Evolutionary conservation across 2,113 vertebrate species (phyloP).

Genomic region (Meleagris gallopavo): DNA sequence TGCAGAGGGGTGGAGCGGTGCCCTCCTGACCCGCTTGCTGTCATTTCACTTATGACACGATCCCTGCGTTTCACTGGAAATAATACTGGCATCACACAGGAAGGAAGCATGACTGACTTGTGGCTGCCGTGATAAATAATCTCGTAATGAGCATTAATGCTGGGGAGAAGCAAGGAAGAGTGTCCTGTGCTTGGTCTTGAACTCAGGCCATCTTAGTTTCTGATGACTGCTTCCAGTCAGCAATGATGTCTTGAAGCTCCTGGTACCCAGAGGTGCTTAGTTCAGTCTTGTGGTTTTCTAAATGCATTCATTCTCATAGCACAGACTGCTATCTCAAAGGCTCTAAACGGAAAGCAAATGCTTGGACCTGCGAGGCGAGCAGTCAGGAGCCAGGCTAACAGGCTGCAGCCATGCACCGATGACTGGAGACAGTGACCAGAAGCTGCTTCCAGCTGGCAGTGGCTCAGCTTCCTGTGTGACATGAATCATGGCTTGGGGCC

Average conservation of each 20-base stretch:
- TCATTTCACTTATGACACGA: conserved; percentile 16
- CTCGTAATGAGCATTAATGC: not conserved
- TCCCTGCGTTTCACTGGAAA: not conserved
- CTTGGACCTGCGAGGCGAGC: not conserved
- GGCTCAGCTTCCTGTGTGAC: conserved; percentile 47
- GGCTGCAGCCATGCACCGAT: not conserved
- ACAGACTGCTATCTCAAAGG: conserved; percentile 6
- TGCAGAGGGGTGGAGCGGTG: not conserved
- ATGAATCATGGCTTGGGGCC: not conserved
- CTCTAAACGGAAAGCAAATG: not conserved
- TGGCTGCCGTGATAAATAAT: not conserved
- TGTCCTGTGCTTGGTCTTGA: not conserved
- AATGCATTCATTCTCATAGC: not conserved
- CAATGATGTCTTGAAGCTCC: not conserved
- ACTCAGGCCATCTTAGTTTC: not conserved
- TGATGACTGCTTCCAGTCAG: not conserved
- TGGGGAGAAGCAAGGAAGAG: not conserved
- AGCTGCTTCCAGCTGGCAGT: conserved; percentile 11
- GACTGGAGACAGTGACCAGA: not conserved
- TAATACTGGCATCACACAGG: not conserved
- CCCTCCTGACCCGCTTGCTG: not conserved
- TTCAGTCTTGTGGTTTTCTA: not conserved
- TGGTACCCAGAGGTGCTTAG: accelerated
- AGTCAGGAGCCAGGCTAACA: conserved; percentile 3
- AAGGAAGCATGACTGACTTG: conserved; percentile 23